Evolutionary conservation across 2,113 vertebrate species (phyloP), one percentile per base, ranked within the genome.

Genomic region (Microtus oregoni): DNA sequence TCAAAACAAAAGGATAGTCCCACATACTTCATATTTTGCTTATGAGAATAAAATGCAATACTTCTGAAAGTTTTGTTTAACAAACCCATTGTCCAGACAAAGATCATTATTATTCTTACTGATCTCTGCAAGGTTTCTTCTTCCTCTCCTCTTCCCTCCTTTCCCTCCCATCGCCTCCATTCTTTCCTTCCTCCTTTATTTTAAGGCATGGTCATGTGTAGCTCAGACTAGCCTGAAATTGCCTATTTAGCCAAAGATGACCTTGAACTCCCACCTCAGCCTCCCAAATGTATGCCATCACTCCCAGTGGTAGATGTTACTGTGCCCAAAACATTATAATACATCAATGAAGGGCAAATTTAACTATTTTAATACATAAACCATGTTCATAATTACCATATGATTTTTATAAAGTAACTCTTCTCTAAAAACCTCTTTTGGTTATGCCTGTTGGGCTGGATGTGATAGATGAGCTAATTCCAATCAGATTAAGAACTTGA

Each of bases 1-100:
- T 5, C 68, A 72, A 94, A 94, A 86, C 44, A 93, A 90, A 30
- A 68, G 32, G 20, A 91, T 41, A 82, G 75, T 47, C 35, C 35
- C 19, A 61, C 52, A 82, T 14, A 61, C 38, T 55, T 91, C 35
- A 32, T 88, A 38, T 47, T 96, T 97, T 93, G 44, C 58, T 97
- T 83, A 58, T 38, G 20, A 85, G 10, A 26, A 89, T 52, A 26
- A 92, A 92, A 67, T 67, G 26, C 63, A 58, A n/a, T 67, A 26
- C 44, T 88, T 77, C 73, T 89, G 58, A 86, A 92, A 87, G 19
- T 30, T 90, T 94, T 95, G 50, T 63, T 93, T 65, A 95, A 67
- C 28, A 78, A 50, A 95, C 30, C 81, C n/a, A 79, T 20, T 58
- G 58, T 20, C 58, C 58, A 58, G 7, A 58, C 58, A 58, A 58